Base-by-base conservation (phyloP, 2,113 vertebrate genomes). In the Dipodomys merriami region DNA sequence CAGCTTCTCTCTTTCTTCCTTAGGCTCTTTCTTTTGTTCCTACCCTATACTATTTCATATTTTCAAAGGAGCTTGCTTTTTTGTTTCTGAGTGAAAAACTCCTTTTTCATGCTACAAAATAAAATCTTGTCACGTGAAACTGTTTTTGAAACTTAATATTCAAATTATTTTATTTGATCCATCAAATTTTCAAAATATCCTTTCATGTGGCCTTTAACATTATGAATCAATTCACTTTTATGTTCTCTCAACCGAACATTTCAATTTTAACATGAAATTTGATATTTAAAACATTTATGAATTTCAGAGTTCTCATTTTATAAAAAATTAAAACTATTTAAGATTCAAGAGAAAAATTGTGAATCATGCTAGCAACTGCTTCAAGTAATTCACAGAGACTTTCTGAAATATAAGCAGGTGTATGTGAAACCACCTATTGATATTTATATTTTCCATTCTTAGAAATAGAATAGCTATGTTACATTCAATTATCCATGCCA, bases 401-500 rank as follows among this genome's bases (percentile, higher is more conserved):
- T 93, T 88, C 46, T 82, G 77, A 92, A 94, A 86, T 91, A 69
- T 4, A 22, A 76, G 0, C 73, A 74, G 22, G 19, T 71, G 4
- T 46, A 68, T 1, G 49, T 62, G 86, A 92, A 93, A 85, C 1
- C 82, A 73, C 6, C 7, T 78, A 30, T 6, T 81, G 25, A 84
- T 65, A 53, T 6, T 87, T 94, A 33, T 15, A 72, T 83, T 82
- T 74, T 81, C 1, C 5, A 25, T 4, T 76, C 2, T 30, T 94
- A 71, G 27, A 94, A 94, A 90, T 81, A 25, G 67, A 91, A 39
- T 83, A 25, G 2, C 12, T 60, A 53, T 81, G 77, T 93, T 53
- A 81, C 3, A 69, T 86, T 73, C 92, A 88, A 65, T 88, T 78
- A 2, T 73, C 6, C 19, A 57, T 76, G 27, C 90, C 25, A 64